Percentiles rank a stretch among this genome's conserved stretches.
Evolutionary conservation across 1,140 invertebrate species (phyloP).

Genomic region (Gryllus bimaculatus): DNA sequence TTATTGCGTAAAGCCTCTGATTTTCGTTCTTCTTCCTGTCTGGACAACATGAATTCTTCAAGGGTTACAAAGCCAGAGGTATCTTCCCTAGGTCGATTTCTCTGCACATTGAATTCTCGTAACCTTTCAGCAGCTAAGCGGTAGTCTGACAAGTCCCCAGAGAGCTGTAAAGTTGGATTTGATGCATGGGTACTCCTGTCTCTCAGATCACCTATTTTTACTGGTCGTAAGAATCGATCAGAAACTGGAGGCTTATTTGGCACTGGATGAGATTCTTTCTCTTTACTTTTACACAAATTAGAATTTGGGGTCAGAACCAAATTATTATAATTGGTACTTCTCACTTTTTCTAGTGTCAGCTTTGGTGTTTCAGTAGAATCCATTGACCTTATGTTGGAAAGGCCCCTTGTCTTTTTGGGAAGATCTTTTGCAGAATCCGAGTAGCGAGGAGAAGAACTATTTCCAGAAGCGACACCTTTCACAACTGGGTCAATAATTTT

Average conservation of each 20-base stretch:
- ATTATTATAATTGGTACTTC: background rate
- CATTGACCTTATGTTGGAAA: background rate
- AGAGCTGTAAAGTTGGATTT: conserved; percentile 33
- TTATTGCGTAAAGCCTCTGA: background rate
- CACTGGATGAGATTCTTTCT: background rate
- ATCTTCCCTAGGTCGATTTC: conserved; percentile 30
- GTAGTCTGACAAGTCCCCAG: conserved; percentile 32
- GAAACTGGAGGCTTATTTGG: background rate
- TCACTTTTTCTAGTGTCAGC: background rate
- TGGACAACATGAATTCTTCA: conserved; percentile 62
- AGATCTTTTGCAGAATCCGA: background rate
- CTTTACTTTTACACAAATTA: background rate
- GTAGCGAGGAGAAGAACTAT: too few species aligned
- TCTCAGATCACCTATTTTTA: conserved; percentile 1
- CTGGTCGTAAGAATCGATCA: background rate
- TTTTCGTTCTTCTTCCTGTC: conserved; percentile 56
- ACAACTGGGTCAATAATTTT: background rate
- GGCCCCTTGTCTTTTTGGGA: background rate
- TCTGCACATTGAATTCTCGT: conserved; percentile 34
- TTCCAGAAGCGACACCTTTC: background rate
- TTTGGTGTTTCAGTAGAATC: background rate
- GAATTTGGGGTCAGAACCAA: background rate
- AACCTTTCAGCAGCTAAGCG: conserved; percentile 26
- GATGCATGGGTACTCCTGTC: conserved; percentile 44
- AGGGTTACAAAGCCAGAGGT: conserved; percentile 46